phyloP scores from a whole-genome alignment of 2,797 vertebrate genomes.

The Channa striata region DNA sequence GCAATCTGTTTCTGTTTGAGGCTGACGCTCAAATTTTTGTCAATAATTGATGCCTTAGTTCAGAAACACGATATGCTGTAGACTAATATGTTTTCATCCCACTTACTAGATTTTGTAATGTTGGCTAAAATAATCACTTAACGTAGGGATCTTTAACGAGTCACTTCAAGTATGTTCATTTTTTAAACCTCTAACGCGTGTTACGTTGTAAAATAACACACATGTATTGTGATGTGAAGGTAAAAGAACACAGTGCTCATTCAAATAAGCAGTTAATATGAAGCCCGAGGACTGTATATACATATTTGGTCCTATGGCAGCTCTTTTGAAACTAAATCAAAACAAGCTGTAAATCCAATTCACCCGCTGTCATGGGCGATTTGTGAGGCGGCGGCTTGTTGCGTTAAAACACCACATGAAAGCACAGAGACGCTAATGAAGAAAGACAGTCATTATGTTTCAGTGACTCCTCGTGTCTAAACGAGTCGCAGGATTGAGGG shows the following conservation, averaged over 20 bases:
- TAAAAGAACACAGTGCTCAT: not conserved
- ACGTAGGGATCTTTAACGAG: conserved; percentile 25
- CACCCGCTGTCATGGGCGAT: conserved; percentile 28
- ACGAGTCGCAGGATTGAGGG: conserved; percentile 37
- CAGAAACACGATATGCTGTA: conserved; percentile 31
- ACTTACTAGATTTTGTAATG: conserved; percentile 57
- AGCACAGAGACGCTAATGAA: conserved; percentile 35
- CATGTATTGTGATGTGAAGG: too few relatives aligned
- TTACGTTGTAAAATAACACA: conserved; percentile 17
- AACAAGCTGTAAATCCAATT: conserved; percentile 47
- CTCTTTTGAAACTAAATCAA: conserved; percentile 41
- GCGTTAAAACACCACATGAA: conserved; percentile 30
- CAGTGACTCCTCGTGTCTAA: conserved; percentile 40
- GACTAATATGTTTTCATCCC: conserved; percentile 30
- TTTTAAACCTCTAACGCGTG: conserved; percentile 21
- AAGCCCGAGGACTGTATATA: conserved; percentile 25
- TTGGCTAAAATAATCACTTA: conserved; percentile 49
- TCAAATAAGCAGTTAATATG: conserved; percentile 10
- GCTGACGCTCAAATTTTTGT: conserved; percentile 54
- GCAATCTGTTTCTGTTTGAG: conserved; percentile 45
- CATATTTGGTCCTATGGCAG: conserved; percentile 31
- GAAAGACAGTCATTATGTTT: conserved; percentile 51
- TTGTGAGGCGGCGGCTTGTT: conserved; percentile 35
- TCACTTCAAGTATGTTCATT: conserved; percentile 34
- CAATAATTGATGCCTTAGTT: conserved; percentile 63